Evolutionary conservation across 2,797 vertebrate species (phyloP).

Genomic region (Sciurus carolinensis): DNA sequence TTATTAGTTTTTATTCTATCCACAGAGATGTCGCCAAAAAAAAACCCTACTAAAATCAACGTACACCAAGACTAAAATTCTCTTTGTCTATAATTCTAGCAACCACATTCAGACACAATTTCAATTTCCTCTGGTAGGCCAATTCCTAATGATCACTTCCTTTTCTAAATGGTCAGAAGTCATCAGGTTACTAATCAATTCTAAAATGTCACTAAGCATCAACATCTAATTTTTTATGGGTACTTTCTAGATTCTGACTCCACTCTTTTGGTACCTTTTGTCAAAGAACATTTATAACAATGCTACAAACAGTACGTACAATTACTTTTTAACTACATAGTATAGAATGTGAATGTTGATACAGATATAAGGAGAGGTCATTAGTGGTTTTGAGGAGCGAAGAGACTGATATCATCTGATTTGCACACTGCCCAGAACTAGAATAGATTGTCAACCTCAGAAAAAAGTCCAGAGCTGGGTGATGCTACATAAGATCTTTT

Average conservation of each 20-base stretch:
- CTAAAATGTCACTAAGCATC: neutral
- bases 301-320: neutral
- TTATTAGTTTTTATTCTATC: neutral
- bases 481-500: neutral
- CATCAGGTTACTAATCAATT: constrained; percentile 16
- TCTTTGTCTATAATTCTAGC: constrained; percentile 43
- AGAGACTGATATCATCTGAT: neutral
- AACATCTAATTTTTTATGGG: constrained; percentile 7
- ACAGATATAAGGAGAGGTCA: constrained; percentile 23
- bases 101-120: constrained; percentile 28
- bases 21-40: neutral
- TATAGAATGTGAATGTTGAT: neutral
- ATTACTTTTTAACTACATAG: constrained; percentile 28
- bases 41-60: neutral
- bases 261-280: neutral
- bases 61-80: constrained; percentile 21
- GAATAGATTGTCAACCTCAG: neutral
- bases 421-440: neutral
- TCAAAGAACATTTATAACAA: constrained; percentile 14
- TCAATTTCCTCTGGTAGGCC: neutral
- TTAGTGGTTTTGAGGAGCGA: neutral
- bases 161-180: neutral
- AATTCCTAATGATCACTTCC: neutral
- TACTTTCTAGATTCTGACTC: constrained; percentile 52
- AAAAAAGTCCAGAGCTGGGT: constrained; percentile 8